A percentile compares a stretch with the other conserved stretches of the same genome.
These are phyloP conservation scores for Laothoe populi DNA, from an alignment of 2,888 invertebrate species.

Conservation along the genomic window DNA sequence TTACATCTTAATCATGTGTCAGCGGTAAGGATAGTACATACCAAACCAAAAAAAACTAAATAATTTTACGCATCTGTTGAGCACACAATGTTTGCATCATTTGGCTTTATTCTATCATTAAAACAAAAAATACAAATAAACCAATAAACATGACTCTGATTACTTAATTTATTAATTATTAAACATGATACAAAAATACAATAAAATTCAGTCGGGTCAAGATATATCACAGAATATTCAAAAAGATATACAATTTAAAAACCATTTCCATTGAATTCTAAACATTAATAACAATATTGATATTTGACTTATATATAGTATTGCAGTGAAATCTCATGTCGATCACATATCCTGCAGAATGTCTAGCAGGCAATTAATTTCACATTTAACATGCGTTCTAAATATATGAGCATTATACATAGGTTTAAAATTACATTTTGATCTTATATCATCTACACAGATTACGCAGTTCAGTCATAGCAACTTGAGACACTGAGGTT, in stretches of 20 bases:
- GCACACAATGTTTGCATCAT: too few relatives aligned
- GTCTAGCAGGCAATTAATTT: not conserved
- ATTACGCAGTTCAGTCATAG: slow-evolving; percentile 71
- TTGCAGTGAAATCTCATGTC: not conserved
- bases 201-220: slow-evolving; percentile 63
- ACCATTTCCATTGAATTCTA: slow-evolving; percentile 38
- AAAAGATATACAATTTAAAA: slow-evolving; percentile 32
- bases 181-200: slow-evolving; percentile 62
- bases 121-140: not conserved
- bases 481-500: slow-evolving; percentile 66
- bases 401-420: slow-evolving; percentile 9
- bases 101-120: too few relatives aligned
- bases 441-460: slow-evolving; percentile 68
- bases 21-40: too few relatives aligned
- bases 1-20: not conserved
- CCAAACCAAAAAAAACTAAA: too few relatives aligned
- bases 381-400: not conserved
- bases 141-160: slow-evolving; percentile 27
- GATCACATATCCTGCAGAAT: not conserved
- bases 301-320: slow-evolving; percentile 6
- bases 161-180: slow-evolving; percentile 29
- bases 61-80: too few relatives aligned
- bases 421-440: slow-evolving; percentile 30
- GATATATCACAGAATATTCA: slow-evolving; percentile 71
- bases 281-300: slow-evolving; percentile 4